Evolutionary conservation across 2,888 invertebrate species (phyloP).

Genomic region (Drosophila flavopinicola): DNA sequence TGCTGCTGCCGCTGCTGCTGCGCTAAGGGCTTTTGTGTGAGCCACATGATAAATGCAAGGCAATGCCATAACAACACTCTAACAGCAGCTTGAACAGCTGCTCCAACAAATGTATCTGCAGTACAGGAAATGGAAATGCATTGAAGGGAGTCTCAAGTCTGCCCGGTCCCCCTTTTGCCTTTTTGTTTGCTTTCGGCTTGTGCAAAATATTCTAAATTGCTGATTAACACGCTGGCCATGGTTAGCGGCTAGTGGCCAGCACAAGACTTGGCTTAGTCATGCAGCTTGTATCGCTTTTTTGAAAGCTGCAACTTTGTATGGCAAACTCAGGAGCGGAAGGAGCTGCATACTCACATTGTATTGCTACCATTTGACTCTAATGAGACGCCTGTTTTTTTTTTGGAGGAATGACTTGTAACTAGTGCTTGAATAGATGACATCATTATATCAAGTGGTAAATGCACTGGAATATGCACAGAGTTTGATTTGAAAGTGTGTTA

Average conservation of each 20-base stretch:
- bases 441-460: background rate
- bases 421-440: conserved; percentile 15
- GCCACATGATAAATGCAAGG: conserved; percentile 73
- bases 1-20: conserved; percentile 20
- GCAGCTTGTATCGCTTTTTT: conserved; percentile 30
- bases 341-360: conserved; percentile 22
- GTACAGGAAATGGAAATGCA: conserved; percentile 66
- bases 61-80: conserved; percentile 61
- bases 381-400: conserved; percentile 53
- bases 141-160: conserved; percentile 27
- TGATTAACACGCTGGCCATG: conserved; percentile 73
- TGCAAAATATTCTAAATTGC: conserved; percentile 78
- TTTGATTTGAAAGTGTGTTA: background rate
- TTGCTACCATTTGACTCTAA: conserved; percentile 37
- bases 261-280: conserved; percentile 63
- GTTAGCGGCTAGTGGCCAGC: conserved; percentile 25
- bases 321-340: conserved; percentile 21
- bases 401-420: conserved; percentile 29
- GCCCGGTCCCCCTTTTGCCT: background rate
- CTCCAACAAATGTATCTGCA: conserved; percentile 61
- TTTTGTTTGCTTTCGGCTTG: conserved; percentile 51
- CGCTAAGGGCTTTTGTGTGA: conserved; percentile 72
- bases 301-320: conserved; percentile 22
- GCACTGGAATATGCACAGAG: background rate
- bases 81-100: conserved; percentile 55